Conservation (phyloP, 2,797 vertebrate species). For the Sebastes oblongus region DNA sequence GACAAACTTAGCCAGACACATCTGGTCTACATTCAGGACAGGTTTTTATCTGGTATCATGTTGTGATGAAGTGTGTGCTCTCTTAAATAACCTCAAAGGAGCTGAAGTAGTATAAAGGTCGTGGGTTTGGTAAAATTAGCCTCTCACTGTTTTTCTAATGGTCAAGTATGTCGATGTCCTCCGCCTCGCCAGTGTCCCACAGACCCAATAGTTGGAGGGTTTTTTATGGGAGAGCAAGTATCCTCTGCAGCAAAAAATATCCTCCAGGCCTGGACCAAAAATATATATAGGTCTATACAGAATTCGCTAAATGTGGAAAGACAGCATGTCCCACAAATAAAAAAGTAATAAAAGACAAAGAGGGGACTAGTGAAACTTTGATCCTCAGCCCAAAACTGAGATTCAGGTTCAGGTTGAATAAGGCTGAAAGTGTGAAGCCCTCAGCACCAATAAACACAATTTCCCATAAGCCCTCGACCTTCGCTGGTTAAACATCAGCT, state of each 20-base stretch:
- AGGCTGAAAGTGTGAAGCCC: background rate
- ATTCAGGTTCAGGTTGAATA: background rate
- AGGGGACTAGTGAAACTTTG: background rate
- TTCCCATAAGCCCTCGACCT: background rate
- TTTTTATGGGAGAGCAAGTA: background rate
- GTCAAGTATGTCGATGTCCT: slow-evolving; percentile 11
- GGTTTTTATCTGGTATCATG: slow-evolving; percentile 32
- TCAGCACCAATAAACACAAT: background rate
- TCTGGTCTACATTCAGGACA: slow-evolving; percentile 46
- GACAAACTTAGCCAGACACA: slow-evolving; percentile 43
- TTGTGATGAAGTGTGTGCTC: background rate
- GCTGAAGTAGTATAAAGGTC: slow-evolving; percentile 18
- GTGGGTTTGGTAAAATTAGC: slow-evolving; percentile 32
- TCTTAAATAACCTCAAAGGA: slow-evolving; percentile 34
- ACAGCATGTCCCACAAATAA: background rate
- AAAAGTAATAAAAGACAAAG: background rate
- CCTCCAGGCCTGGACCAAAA: background rate
- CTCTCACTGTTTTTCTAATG: slow-evolving; percentile 22
- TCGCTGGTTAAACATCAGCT: background rate
- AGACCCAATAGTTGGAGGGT: background rate
- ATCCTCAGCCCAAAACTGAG: background rate
- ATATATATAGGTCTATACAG: background rate
- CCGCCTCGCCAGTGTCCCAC: background rate
- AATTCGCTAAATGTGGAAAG: background rate
- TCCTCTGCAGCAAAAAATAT: background rate